Percentiles rank a stretch among this genome's conserved stretches.
Evolutionary conservation across 2,888 invertebrate species (phyloP).

Genomic region (Eumacrocentrus americanus): DNA sequence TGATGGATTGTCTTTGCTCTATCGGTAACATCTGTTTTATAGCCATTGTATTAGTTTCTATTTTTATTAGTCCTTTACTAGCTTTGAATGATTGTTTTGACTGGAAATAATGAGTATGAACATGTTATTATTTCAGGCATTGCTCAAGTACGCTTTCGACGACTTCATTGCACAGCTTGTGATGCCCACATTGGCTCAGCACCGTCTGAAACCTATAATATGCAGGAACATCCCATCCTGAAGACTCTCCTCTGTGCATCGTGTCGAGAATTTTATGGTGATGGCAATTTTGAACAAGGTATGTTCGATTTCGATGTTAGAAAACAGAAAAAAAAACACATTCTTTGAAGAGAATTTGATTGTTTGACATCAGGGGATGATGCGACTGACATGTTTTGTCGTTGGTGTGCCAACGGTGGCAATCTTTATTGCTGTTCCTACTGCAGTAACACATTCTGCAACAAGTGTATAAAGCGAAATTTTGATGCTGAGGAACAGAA

Average conservation of each 20-base stretch:
- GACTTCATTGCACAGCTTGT: conserved; percentile 78
- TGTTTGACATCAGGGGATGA: conserved; percentile 67
- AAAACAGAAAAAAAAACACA: too few relatives aligned
- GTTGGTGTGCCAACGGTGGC: conserved; percentile 83
- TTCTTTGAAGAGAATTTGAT: neutral
- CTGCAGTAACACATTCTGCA: conserved; percentile 65
- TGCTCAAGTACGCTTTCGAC: conserved; percentile 66
- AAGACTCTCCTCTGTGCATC: conserved; percentile 74
- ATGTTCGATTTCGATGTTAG: conserved; percentile 6
- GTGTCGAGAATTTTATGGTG: conserved; percentile 79
- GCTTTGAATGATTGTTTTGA: conserved; percentile 2
- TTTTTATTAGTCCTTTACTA: conserved; percentile 10
- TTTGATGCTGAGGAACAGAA: conserved; percentile 71
- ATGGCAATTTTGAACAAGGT: conserved; percentile 80
- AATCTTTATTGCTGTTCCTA: conserved; percentile 80
- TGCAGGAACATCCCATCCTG: conserved; percentile 76
- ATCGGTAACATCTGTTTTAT: too few relatives aligned
- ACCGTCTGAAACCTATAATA: conserved; percentile 67
- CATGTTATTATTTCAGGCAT: too few relatives aligned
- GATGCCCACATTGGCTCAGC: conserved; percentile 78
- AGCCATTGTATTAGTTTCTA: neutral
- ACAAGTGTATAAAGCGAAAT: conserved; percentile 79
- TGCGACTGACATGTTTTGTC: conserved; percentile 81
- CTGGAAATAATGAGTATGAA: neutral
- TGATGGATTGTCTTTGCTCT: neutral